Evolutionary conservation across 2,797 vertebrate species (phyloP).

Genomic region (Acipenser ruthenus): DNA sequence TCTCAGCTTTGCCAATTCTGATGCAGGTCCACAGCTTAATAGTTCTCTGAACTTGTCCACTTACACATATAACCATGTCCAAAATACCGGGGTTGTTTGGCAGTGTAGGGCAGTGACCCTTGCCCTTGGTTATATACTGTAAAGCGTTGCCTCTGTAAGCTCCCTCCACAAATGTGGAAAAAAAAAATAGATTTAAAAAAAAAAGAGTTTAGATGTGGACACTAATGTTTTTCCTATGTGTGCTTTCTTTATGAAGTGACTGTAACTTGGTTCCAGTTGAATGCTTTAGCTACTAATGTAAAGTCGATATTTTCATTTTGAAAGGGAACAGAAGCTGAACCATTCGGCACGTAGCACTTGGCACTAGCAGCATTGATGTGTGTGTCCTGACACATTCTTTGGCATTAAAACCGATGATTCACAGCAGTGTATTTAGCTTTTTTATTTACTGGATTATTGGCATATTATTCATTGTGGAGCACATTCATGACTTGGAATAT

Average conservation of each 20-base stretch:
- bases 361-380: neutral
- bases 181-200: conserved; percentile 16
- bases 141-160: too few species aligned
- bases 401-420: conserved; percentile 9
- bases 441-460: conserved; percentile 13
- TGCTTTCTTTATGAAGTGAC: conserved; percentile 43
- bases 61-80: too few species aligned
- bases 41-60: too few species aligned
- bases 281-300: conserved; percentile 30
- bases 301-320: conserved; percentile 19
- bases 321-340: conserved; percentile 11
- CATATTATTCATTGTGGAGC: conserved; percentile 8
- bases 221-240: conserved; percentile 39
- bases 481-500: neutral
- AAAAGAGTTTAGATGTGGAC: conserved; percentile 34
- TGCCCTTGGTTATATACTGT: too few species aligned
- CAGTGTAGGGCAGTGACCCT: too few species aligned
- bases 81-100: too few species aligned
- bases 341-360: conserved; percentile 15
- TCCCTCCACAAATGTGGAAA: too few species aligned
- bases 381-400: conserved; percentile 1
- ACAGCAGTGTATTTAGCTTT: conserved; percentile 5
- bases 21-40: too few species aligned
- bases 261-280: conserved; percentile 38
- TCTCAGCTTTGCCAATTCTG: too few species aligned